These are phyloP conservation scores for Cosmia trapezina DNA, from an alignment of 2,888 invertebrate genomes.

Conservation along the genomic window DNA sequence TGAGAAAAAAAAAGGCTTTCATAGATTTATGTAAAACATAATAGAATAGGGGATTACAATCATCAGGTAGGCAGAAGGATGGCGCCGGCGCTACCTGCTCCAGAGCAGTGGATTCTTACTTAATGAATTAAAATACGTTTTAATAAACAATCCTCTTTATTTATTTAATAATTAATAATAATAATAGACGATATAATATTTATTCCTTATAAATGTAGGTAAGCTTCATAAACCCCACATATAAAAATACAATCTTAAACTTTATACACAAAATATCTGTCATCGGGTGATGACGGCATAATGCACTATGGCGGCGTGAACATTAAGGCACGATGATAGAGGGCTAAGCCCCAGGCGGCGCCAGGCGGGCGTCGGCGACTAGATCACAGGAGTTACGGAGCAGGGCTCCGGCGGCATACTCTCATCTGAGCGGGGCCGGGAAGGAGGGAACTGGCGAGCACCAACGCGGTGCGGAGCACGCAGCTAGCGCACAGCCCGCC, in stretches of 20 bases:
- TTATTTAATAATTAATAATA: slow-evolving; percentile 81
- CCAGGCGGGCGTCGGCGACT: slow-evolving; percentile 88
- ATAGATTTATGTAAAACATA: slow-evolving; percentile 39
- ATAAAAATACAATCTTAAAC: slow-evolving; percentile 89
- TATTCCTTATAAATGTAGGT: slow-evolving; percentile 87
- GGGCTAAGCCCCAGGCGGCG: slow-evolving; percentile 89
- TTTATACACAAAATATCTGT: slow-evolving; percentile 88
- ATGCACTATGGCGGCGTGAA: slow-evolving; percentile 90
- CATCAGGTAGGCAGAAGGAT: slow-evolving; percentile 70
- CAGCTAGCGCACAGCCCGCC: slow-evolving; percentile 81
- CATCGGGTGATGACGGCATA: slow-evolving; percentile 85
- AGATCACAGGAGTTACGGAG: slow-evolving; percentile 88
- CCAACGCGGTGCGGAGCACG: slow-evolving; percentile 90
- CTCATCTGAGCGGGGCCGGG: slow-evolving; percentile 87
- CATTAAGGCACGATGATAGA: slow-evolving; percentile 87
- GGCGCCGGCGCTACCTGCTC: slow-evolving; percentile 86
- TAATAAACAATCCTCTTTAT: slow-evolving; percentile 88
- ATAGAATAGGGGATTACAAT: slow-evolving; percentile 57
- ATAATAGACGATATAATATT: slow-evolving; percentile 84
- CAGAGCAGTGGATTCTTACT: slow-evolving; percentile 39
- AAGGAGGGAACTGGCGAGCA: slow-evolving; percentile 92
- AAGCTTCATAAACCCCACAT: slow-evolving; percentile 88
- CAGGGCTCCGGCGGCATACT: slow-evolving; percentile 80
- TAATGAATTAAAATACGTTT: slow-evolving; percentile 77
- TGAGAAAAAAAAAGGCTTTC: slow-evolving; percentile 22